Base-by-base conservation (phyloP, 2,888 invertebrate genomes). In the Drosophila borborema region DNA sequence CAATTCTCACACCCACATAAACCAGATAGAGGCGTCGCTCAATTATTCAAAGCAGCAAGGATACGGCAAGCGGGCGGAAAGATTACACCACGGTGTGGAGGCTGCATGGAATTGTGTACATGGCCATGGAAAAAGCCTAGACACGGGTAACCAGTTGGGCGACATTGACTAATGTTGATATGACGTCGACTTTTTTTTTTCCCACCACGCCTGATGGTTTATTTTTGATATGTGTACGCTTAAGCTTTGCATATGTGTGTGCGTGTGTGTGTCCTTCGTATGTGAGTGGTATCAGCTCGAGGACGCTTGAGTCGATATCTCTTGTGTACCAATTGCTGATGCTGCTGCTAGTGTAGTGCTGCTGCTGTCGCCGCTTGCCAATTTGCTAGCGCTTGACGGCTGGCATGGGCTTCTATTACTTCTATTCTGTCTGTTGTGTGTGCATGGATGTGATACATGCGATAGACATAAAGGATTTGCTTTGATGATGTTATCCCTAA, bases 81-180 rank as follows among this genome's bases (percentile, higher is more conserved):
- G 46, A 62, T 43, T 51, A 28, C 53, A 67, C 9, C 53, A 67
- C 9, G 45, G 31, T 2, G 43, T n/a, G 46, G 48, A 14, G 51
- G 62, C 45, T 60, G 51, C 36, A 28, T n/a, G 58, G 58, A 48
- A 46, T 49, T 56, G 67, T 53, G 51, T 68, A 46, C 64, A 56
- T 55, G 53, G 64, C 60, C 71, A 63, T 63, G 43, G 81, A 23
- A 31, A 60, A 60, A 49, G 81, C 88, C 85, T 86, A 88, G 89
- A 90, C 77, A 88, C 67, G 89, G 86, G 74, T 74, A 82, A 72
- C 80, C 72, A 66, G 81, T 77, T 83, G 74, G 76, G 84, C 89
- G 86, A 86, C 86, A 86, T 86, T 86, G 86, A 89, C 90, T 86
- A 86, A 86, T 86, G 86, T 86, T 86, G 89, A 90, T 90, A 80